These are phyloP conservation scores for Arothron firmamentum DNA, from an alignment of 2,113 vertebrate species.

Conservation along the genomic window DNA sequence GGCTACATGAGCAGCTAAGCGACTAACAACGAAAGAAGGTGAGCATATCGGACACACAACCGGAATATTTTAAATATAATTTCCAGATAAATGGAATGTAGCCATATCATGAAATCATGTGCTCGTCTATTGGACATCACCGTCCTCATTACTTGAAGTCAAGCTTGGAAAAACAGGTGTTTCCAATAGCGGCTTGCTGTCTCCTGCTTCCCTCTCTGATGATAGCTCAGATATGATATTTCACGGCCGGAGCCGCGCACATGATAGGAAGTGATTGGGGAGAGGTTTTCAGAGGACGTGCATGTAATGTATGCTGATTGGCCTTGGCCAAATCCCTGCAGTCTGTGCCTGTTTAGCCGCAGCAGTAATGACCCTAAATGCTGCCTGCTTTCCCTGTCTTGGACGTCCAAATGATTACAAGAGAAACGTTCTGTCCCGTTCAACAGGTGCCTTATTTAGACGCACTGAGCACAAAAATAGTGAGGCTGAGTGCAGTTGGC, in stretches of 20 bases:
- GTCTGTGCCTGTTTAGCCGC: slow-evolving; percentile 40
- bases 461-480: slow-evolving; percentile 29
- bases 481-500: slow-evolving; percentile 45
- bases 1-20: too few species aligned
- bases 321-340: slow-evolving; percentile 49
- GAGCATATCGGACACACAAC: slow-evolving; percentile 38
- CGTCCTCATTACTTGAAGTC: slow-evolving; percentile 69
- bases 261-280: slow-evolving; percentile 69
- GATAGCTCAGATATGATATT: slow-evolving; percentile 76
- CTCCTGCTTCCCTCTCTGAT: slow-evolving; percentile 61
- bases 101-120: slow-evolving; percentile 77
- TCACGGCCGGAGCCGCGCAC: slow-evolving; percentile 56
- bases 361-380: slow-evolving; percentile 42
- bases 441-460: slow-evolving; percentile 66
- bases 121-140: slow-evolving; percentile 53
- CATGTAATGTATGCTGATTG: slow-evolving; percentile 77
- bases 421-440: slow-evolving; percentile 39
- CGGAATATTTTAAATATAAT: slow-evolving; percentile 35
- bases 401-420: slow-evolving; percentile 52
- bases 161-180: slow-evolving; percentile 76
- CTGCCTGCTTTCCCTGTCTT: slow-evolving; percentile 20
- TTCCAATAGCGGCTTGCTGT: slow-evolving; percentile 68
- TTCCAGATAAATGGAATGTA: slow-evolving; percentile 59
- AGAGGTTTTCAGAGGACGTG: slow-evolving; percentile 60
- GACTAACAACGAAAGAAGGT: background rate